These are phyloP conservation scores for Furcifer pardalis DNA, from an alignment of 2,797 vertebrate genomes.

Conservation along the genomic window DNA sequence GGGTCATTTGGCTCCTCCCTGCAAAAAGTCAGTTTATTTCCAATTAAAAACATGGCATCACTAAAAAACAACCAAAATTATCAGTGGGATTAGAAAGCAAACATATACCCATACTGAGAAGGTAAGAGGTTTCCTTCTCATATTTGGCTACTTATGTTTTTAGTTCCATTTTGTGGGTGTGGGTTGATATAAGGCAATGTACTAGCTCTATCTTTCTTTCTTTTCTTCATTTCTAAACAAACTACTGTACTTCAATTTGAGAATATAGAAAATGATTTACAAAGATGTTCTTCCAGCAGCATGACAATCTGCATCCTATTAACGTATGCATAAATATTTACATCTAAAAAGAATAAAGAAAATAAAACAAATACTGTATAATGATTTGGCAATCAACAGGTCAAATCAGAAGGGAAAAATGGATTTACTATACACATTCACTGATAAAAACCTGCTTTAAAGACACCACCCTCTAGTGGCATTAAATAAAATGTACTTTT, in stretches of 20 bases:
- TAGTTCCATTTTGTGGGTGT: background rate
- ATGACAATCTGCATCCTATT: background rate
- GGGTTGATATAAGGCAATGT: slow-evolving; percentile 14
- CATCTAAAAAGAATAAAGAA: slow-evolving; percentile 6
- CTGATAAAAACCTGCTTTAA: slow-evolving; percentile 60
- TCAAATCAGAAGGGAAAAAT: slow-evolving; percentile 49
- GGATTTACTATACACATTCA: background rate
- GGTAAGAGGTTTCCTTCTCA: background rate
- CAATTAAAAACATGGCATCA: slow-evolving; percentile 28
- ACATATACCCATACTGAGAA: background rate
- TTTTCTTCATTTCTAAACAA: background rate
- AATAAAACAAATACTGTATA: slow-evolving; percentile 1
- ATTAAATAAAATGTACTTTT: slow-evolving; percentile 60
- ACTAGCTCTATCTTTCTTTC: background rate
- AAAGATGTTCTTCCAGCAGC: background rate
- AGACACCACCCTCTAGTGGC: slow-evolving; percentile 78
- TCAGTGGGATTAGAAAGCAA: background rate
- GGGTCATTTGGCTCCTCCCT: background rate
- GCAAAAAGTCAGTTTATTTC: background rate
- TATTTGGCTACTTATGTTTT: background rate
- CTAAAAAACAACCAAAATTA: background rate
- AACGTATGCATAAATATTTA: slow-evolving; percentile 1
- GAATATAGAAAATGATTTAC: background rate
- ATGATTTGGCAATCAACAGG: slow-evolving; percentile 68
- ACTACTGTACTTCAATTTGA: background rate